Percentiles rank a stretch among this genome's conserved stretches.
These are phyloP conservation scores for Lordiphosa andalusiaca DNA, from an alignment of 2,888 invertebrate species.

Conservation along the genomic window DNA sequence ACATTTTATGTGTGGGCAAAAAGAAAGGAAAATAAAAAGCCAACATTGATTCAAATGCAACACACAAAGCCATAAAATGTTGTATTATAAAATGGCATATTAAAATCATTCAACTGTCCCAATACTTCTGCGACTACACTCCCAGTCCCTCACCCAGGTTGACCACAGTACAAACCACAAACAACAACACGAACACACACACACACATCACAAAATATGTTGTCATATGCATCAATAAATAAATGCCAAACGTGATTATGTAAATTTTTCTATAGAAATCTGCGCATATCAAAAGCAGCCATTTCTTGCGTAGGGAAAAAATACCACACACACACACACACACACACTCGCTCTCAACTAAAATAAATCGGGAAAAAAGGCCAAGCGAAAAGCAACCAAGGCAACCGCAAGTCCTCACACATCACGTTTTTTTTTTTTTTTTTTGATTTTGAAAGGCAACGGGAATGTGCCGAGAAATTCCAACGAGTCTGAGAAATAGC, in stretches of 20 bases:
- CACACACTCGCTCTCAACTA: no score
- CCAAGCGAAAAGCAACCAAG: conserved; percentile 6
- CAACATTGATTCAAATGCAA: conserved; percentile 53
- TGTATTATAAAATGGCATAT: conserved; percentile 51
- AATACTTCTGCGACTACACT: not conserved
- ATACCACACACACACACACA: not conserved
- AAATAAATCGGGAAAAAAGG: conserved; percentile 27
- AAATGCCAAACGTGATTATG: conserved; percentile 73
- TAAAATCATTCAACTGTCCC: conserved; percentile 63
- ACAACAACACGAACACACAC: conserved; percentile 20
- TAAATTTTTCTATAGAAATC: conserved; percentile 65
- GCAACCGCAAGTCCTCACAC: conserved; percentile 20
- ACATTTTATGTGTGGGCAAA: conserved; percentile 5
- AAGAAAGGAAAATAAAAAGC: conserved; percentile 13
- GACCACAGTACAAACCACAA: conserved; percentile 35
- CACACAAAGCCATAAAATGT: conserved; percentile 65
- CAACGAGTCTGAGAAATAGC: conserved; percentile 38
- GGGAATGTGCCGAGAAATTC: conserved; percentile 35
- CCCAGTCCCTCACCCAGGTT: not conserved
- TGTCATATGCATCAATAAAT: conserved; percentile 68
- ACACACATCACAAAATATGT: conserved; percentile 41
- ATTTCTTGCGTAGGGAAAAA: conserved; percentile 21
- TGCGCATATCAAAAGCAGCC: conserved; percentile 34
- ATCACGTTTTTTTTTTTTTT: not conserved
- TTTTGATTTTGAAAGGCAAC: not conserved